Evolutionary conservation across 2,113 vertebrate species (phyloP), one percentile per base, ranked within the genome.

Genomic region (Bungarus multicinctus): DNA sequence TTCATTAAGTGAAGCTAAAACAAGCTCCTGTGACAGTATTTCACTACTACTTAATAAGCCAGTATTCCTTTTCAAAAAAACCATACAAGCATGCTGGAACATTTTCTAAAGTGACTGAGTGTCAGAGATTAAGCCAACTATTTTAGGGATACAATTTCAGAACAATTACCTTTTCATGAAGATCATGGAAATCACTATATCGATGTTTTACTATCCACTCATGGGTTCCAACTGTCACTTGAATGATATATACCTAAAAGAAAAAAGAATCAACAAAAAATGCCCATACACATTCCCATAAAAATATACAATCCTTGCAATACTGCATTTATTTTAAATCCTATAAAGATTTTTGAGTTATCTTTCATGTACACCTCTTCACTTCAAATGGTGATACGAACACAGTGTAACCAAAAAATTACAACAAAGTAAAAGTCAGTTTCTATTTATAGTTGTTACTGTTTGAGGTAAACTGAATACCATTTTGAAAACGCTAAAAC

Each of bases 131-230:
- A 0, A 60, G 50, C 1, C 22, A 94, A 54, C 8, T 8, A 93
- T 89, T 92, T 20, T 3, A 90, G 93, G 43, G 14, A 0, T 34
- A 89, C 20, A 9, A 89, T 69, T 64, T 89, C 16, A 92, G 50
- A 30, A 93, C 3, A 86, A 93, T 97, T 95, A 99, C 99, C 98
- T 99, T 99, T 96, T 99, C 99, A 34, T 99, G 99, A 25, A 99
- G 97, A 64, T 99, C 99, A 39, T 99, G 98, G 95, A 99, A 99
- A 96, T 99, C 99, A 54, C 99, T 99, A 94, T 99, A 99, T 64
- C 99, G 99, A 95, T 99, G 99, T 96, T 99, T 99, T 91, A 99
- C 97, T 6, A 98, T 99, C 99, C 99, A 99, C 12, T 97, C 97
- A 95, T 99, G 99, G 81, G 92, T 98, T 74, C 99, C 98, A 92